phyloP scores from a whole-genome alignment of 2,888 invertebrate genomes.

The Hypena proboscidalis region DNA sequence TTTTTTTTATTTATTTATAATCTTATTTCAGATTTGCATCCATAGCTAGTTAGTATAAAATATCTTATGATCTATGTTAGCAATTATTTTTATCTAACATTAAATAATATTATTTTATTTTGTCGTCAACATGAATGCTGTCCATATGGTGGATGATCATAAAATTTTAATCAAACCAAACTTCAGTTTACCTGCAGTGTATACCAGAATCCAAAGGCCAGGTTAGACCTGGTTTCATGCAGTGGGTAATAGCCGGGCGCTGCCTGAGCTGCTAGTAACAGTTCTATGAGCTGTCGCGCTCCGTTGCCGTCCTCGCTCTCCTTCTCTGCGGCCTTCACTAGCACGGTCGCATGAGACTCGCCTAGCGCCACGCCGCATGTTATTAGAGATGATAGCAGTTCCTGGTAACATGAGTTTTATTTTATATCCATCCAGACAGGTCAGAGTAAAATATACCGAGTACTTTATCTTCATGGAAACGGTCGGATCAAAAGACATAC shows the following conservation, averaged over 20 bases:
- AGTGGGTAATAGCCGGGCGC: slow-evolving; percentile 93
- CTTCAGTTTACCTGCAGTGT: slow-evolving; percentile 92
- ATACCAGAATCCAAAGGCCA: slow-evolving; percentile 97
- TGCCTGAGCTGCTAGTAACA: slow-evolving; percentile 92
- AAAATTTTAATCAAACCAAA: no score
- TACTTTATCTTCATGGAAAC: no score
- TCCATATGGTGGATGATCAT: no score
- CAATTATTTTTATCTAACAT: no score
- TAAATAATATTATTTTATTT: no score
- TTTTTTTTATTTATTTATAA: no score
- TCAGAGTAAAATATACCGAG: not conserved
- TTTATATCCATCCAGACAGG: not conserved
- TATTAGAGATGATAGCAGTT: slow-evolving; percentile 88
- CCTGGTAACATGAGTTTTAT: slow-evolving; percentile 72
- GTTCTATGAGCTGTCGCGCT: slow-evolving; percentile 86
- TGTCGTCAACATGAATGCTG: no score
- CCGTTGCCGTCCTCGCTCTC: slow-evolving; percentile 35
- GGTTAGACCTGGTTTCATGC: slow-evolving; percentile 94
- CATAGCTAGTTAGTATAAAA: no score
- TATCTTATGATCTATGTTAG: no score
- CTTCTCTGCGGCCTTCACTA: slow-evolving; percentile 64
- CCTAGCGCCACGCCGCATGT: slow-evolving; percentile 89
- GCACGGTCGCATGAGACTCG: slow-evolving; percentile 87
- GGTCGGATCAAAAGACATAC: no score
- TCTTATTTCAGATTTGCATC: no score